These are phyloP conservation scores for Cheilosia soror DNA, from an alignment of 2,888 invertebrate species.

Conservation along the genomic window DNA sequence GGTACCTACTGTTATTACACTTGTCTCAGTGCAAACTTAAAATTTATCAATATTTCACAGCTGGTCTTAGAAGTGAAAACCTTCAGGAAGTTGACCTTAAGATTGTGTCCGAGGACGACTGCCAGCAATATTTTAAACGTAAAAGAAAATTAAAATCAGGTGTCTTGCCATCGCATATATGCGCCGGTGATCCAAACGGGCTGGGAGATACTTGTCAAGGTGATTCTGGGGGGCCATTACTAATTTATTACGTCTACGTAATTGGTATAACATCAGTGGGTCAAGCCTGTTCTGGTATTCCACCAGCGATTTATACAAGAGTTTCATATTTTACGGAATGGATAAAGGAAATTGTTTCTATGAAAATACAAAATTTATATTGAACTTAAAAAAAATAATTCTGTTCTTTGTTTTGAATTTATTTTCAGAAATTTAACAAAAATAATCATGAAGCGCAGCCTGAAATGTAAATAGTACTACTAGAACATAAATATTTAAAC, in stretches of 20 bases:
- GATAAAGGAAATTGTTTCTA: background rate
- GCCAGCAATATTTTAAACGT: conserved; percentile 14
- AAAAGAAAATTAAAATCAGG: conserved; percentile 26
- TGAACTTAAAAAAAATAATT: background rate
- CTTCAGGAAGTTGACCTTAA: conserved; percentile 2
- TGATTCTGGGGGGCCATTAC: conserved; percentile 32
- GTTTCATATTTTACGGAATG: conserved; percentile 9
- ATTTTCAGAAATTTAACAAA: conserved; percentile 76
- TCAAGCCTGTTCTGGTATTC: conserved; percentile 32
- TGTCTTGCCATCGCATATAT: conserved; percentile 19
- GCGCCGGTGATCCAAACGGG: conserved; percentile 32
- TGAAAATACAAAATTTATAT: background rate
- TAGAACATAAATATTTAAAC: background rate
- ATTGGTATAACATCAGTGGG: conserved; percentile 29
- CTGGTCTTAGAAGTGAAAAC: background rate
- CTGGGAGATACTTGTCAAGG: conserved; percentile 37
- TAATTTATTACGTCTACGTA: background rate
- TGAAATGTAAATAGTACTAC: conserved; percentile 74
- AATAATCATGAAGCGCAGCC: conserved; percentile 82
- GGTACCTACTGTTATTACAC: background rate
- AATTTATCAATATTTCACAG: background rate
- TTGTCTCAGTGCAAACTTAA: background rate
- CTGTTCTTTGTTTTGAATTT: background rate
- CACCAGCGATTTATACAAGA: conserved; percentile 34
- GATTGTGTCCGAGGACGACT: background rate